Evolutionary conservation across 2,113 vertebrate genomes (phyloP), one percentile per base, ranked within the genome.

Genomic region (Theristicus caerulescens): DNA sequence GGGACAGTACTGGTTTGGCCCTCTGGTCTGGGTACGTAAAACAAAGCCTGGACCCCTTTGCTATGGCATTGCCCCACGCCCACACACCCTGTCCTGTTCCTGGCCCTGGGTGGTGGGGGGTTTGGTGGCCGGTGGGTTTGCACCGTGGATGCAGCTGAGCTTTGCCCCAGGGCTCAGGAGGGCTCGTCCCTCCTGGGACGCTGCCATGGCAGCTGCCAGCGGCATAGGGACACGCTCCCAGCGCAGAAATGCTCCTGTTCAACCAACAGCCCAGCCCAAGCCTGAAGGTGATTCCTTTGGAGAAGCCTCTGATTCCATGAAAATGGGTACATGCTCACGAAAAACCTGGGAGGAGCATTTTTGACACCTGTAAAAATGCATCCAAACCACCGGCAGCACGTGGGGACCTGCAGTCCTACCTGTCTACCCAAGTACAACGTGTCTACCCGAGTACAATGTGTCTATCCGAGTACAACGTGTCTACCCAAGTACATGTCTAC

Each of bases 271-370:
- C 70, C 0, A 2, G 25, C 49, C 49, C 15, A 31, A 44, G 42
- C 66, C 42, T 32, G 36, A 47, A 24, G 47, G 40, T 1, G 17
- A 64, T 18, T 31, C 49, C 54, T 31, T 10, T 31, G 81, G 49
- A 24, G n/a, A 81, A 54, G 38, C 32, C 59, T 61, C 65, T 9
- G 58, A 42, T 55, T 36, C 47, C 27, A 15, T 19, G 54, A 52
- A 62, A 67, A 67, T 0, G 3, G 52, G 32, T 34, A 55, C 1
- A 0, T 38, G 47, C 15, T 15, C 25, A 20, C 1, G 6, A 13
- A 86, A 82, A 42, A 22, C 36, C 34, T 12, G 14, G 52, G 32
- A 71, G 7, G 36, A 51, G 31, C 7, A 0, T 32, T 51, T 61
- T 2, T 31, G 66, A 38, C 21, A 17, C 52, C 42, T 32, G 25